phyloP scores from a whole-genome alignment of 2,888 invertebrate species.

The Bimastos eiseni region DNA sequence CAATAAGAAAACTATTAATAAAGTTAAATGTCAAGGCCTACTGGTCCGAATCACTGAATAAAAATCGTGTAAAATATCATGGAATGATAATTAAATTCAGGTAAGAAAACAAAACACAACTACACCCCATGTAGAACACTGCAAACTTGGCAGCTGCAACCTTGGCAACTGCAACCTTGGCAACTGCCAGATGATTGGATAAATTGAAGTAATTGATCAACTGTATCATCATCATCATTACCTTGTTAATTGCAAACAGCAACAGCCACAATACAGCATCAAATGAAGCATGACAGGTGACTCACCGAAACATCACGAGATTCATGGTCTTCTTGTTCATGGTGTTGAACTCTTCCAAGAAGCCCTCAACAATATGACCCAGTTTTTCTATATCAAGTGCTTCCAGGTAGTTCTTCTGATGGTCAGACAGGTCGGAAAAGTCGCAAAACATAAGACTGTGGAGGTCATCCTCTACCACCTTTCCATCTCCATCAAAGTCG shows the following conservation, averaged over 20 bases:
- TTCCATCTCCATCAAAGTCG: slow-evolving; percentile 63
- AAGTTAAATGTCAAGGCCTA: no score
- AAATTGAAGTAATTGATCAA: background rate
- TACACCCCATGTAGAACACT: no score
- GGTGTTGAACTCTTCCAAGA: slow-evolving; percentile 86
- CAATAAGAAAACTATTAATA: no score
- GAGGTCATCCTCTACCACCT: slow-evolving; percentile 29
- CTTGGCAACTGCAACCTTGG: no score
- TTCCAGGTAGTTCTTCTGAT: slow-evolving; percentile 84
- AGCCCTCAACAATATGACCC: slow-evolving; percentile 81
- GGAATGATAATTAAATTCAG: no score
- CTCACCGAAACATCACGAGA: slow-evolving; percentile 72
- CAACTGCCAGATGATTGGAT: no score
- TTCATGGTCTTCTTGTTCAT: slow-evolving; percentile 96
- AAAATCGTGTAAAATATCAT: no score
- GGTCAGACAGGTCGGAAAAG: slow-evolving; percentile 88
- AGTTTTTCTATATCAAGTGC: slow-evolving; percentile 81
- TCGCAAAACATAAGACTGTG: slow-evolving; percentile 85
- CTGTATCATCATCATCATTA: background rate
- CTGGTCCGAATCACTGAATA: no score
- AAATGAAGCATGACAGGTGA: background rate
- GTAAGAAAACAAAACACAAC: no score
- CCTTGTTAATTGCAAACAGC: background rate
- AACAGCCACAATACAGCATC: background rate
- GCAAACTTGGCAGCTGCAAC: no score